These are phyloP conservation scores for Contarinia nasturtii DNA, from an alignment of 1,140 invertebrate species.

Conservation along the genomic window DNA sequence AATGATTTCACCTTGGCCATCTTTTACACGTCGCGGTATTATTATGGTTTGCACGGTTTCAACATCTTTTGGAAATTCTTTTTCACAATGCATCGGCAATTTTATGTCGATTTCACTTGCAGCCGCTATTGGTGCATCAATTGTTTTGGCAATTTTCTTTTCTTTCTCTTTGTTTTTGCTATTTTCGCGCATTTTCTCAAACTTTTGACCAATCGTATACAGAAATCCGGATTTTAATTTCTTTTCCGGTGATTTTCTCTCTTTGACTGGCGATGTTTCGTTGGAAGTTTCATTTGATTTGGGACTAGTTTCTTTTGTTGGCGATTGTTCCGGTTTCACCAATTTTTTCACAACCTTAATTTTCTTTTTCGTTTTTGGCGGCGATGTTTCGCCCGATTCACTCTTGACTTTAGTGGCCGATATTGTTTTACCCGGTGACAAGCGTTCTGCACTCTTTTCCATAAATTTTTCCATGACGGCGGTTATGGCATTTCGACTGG, in stretches of 20 bases:
- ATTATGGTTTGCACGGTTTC: neutral
- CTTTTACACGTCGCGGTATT: slow-evolving; percentile 1
- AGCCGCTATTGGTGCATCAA: neutral
- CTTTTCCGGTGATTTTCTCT: slow-evolving; percentile 16
- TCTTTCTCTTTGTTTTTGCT: slow-evolving; percentile 21
- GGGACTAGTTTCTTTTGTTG: slow-evolving; percentile 12
- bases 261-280: slow-evolving; percentile 12
- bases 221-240: slow-evolving; percentile 21
- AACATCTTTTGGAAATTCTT: slow-evolving; percentile 1
- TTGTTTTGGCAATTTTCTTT: neutral
- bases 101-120: slow-evolving; percentile 8
- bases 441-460: neutral
- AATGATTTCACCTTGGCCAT: slow-evolving; percentile 5
- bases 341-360: slow-evolving; percentile 3
- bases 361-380: slow-evolving; percentile 5
- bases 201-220: slow-evolving; percentile 40
- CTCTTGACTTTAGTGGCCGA: slow-evolving; percentile 12
- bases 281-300: slow-evolving; percentile 14
- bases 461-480: slow-evolving; percentile 13
- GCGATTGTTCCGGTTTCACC: slow-evolving; percentile 5
- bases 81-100: slow-evolving; percentile 3
- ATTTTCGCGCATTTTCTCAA: slow-evolving; percentile 35
- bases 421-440: neutral
- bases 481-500: slow-evolving; percentile 4
- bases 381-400: slow-evolving; percentile 6